phyloP scores from a whole-genome alignment of 2,797 vertebrate genomes.

The Acanthornis magna region DNA sequence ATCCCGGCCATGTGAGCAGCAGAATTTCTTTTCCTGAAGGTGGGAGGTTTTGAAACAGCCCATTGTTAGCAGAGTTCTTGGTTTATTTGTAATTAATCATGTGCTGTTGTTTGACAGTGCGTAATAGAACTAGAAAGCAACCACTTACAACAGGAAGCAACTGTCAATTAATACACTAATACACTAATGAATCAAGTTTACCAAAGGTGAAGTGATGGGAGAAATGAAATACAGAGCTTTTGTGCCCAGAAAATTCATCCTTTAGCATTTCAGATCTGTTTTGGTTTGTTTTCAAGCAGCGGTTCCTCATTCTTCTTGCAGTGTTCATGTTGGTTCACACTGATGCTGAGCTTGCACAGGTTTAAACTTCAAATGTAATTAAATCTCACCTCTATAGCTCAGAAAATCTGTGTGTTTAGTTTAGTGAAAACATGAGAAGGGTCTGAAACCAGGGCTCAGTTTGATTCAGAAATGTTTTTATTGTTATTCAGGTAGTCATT shows the following conservation, averaged over 20 bases:
- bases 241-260: not conserved
- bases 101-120: conserved; percentile 57
- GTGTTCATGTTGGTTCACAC: fast-evolving
- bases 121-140: conserved; percentile 63
- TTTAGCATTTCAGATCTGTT: not conserved
- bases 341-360: not conserved
- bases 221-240: not conserved
- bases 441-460: not conserved
- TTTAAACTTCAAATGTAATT: not conserved
- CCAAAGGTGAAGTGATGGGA: conserved; percentile 20
- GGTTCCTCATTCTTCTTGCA: not conserved
- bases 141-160: conserved; percentile 66
- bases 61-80: conserved; percentile 33
- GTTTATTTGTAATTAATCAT: conserved; percentile 71
- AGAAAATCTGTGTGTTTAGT: not conserved
- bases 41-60: not conserved
- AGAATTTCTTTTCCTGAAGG: not conserved
- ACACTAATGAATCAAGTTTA: conserved; percentile 70
- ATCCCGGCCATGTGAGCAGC: fast-evolving
- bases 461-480: not conserved
- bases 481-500: not conserved
- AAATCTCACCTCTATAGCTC: not conserved
- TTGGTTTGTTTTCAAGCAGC: not conserved
- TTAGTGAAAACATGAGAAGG: not conserved
- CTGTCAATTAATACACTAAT: conserved; percentile 71